Conservation (phyloP, 2,888 invertebrate genomes). For the Ectemnius cavifrons region DNA sequence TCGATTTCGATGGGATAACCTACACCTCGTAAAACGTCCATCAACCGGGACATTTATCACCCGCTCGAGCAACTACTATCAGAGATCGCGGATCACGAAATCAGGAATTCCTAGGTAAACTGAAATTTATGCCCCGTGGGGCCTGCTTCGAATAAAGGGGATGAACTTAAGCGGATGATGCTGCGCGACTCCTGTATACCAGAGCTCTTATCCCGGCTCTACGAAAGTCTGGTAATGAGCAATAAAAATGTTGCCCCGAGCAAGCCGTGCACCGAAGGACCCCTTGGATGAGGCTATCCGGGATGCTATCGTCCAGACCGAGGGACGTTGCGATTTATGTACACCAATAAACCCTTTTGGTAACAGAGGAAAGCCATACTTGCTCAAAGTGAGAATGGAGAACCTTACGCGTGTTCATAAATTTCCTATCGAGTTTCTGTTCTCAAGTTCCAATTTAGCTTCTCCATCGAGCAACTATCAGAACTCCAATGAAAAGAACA, state of each 20-base stretch:
- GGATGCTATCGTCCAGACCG: background rate
- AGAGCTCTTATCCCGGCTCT: conserved; percentile 33
- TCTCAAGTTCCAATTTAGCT: too few species aligned
- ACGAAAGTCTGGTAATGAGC: conserved; percentile 46
- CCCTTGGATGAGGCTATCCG: background rate
- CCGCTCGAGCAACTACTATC: conserved; percentile 9
- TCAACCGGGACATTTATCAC: conserved; percentile 38
- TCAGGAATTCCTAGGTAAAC: conserved; percentile 51
- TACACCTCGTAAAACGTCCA: conserved; percentile 43
- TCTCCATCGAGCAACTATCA: too few species aligned
- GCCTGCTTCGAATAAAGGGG: conserved; percentile 39
- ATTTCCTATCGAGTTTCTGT: too few species aligned
- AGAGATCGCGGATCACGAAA: conserved; percentile 46
- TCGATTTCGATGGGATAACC: conserved; percentile 29
- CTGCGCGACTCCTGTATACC: background rate
- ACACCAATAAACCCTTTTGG: too few species aligned
- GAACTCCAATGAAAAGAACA: too few species aligned
- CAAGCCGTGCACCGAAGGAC: background rate
- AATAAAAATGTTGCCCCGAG: conserved; percentile 37
- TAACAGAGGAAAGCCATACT: too few species aligned
- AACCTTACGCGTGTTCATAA: too few species aligned
- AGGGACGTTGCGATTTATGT: background rate
- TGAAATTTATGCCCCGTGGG: conserved; percentile 56
- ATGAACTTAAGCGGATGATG: conserved; percentile 49
- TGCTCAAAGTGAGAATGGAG: too few species aligned